Percentiles rank a stretch among this genome's conserved stretches.
Evolutionary conservation across 2,888 invertebrate species (phyloP).

Genomic region (Ophion ellenae): DNA sequence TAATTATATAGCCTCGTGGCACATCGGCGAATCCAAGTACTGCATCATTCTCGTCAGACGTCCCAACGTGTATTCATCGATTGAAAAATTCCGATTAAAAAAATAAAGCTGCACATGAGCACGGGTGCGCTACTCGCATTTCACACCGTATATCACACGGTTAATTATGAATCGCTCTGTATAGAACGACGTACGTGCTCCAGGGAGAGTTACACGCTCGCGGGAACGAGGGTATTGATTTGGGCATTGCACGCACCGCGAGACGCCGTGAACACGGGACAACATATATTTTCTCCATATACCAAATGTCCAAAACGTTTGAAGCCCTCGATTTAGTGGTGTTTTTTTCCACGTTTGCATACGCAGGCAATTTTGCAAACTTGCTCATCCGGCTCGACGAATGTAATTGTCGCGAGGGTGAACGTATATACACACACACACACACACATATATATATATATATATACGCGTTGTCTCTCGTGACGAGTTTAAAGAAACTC

Average conservation of each 20-base stretch:
- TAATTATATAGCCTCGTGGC: too few relatives aligned
- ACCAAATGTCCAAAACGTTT: slow-evolving; percentile 37
- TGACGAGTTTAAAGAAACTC: too few relatives aligned
- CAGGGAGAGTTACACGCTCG: slow-evolving; percentile 50
- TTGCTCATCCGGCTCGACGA: too few relatives aligned
- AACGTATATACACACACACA: too few relatives aligned
- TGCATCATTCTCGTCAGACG: too few relatives aligned
- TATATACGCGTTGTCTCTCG: too few relatives aligned
- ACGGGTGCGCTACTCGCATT: neutral
- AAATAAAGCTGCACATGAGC: too few relatives aligned
- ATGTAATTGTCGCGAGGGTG: too few relatives aligned
- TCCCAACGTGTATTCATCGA: too few relatives aligned
- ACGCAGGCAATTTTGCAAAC: slow-evolving; percentile 36
- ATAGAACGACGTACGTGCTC: slow-evolving; percentile 12
- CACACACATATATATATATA: too few relatives aligned
- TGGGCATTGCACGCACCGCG: slow-evolving; percentile 71
- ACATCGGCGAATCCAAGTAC: too few relatives aligned
- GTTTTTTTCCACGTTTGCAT: slow-evolving; percentile 3
- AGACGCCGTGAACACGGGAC: slow-evolving; percentile 61
- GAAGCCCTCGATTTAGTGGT: neutral
- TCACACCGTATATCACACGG: neutral
- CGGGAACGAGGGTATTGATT: slow-evolving; percentile 73
- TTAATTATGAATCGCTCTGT: slow-evolving; percentile 50
- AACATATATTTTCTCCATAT: slow-evolving; percentile 68
- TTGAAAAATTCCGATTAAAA: too few relatives aligned